Conservation (phyloP, 2,888 invertebrate genomes). For the Calameuta filiformis region DNA sequence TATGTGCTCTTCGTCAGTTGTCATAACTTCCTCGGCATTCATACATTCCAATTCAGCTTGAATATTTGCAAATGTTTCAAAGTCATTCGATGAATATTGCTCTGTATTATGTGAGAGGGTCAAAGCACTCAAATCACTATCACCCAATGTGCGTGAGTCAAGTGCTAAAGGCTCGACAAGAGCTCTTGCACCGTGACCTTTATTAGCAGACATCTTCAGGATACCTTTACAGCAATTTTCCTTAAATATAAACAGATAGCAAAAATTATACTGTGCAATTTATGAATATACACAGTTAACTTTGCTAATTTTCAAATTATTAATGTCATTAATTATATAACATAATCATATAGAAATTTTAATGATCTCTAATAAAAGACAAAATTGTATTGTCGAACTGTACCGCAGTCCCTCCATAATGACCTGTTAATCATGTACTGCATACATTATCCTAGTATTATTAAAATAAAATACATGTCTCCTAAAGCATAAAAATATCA, state of each 20-base stretch:
- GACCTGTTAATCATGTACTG: background rate
- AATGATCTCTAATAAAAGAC: background rate
- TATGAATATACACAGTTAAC: background rate
- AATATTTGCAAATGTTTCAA: constrained; percentile 65
- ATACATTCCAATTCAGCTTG: constrained; percentile 65
- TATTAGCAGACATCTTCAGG: constrained; percentile 53
- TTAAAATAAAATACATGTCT: background rate
- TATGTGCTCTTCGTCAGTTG: constrained; percentile 51
- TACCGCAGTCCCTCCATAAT: background rate
- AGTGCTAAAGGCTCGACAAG: constrained; percentile 55
- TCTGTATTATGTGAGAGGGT: constrained; percentile 49
- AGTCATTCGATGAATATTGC: constrained; percentile 57
- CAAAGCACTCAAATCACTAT: constrained; percentile 56
- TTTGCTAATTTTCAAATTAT: background rate
- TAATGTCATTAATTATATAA: background rate
- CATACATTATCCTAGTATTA: background rate
- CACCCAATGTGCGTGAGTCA: constrained; percentile 51
- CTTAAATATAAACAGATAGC: background rate
- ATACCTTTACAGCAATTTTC: background rate
- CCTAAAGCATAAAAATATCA: background rate
- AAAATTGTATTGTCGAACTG: background rate
- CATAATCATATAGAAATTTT: background rate
- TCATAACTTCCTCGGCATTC: constrained; percentile 62
- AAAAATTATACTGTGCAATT: background rate
- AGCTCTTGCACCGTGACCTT: constrained; percentile 49